Base-by-base conservation (phyloP, 2,888 invertebrate species). In the Heliconius cydno region DNA sequence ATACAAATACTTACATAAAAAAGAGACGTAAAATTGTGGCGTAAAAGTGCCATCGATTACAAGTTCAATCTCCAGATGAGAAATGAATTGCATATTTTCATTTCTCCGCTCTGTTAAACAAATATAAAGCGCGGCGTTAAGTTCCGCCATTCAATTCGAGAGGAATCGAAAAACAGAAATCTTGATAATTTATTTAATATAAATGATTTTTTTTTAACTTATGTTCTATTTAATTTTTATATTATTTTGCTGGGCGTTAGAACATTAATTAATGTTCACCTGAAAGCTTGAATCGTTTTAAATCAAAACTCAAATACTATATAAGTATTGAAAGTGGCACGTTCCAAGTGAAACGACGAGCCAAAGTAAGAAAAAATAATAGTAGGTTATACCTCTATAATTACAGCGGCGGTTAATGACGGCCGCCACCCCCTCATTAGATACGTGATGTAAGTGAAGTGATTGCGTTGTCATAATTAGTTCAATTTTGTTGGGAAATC, bases 391-490 rank as follows among this genome's bases (percentile, higher is more conserved):
- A 30, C 60, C 60, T 34, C 74, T 80, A 66, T 80, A 80, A 82
- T 82, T 78, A 81, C 28, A 41, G 46, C 57, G 71, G 76, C 76
- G 66, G 46, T 57, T 80, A 75, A 78, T 75, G 72, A 79, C 74
- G 79, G 74, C 30, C 7, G 73, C 38, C 73, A 73, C 67, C 77
- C 74, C 28, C 72, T 79, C 25, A 80, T 82, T 80, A 82, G 65
- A 60, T 68, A 75, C 76, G 71, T 76, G 67, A 60, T 41, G 74
- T 34, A 76, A 77, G 52, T 57, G 68, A 67, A n/a, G 74, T 70
- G 73, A 73, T 73, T 60, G 60, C 68, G 77, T 79, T 79, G 60
- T 34, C 63, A 30, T 75, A 67, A 75, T 79, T 41, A 79, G 57
- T 52, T 46, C 67, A 79, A 75, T 75, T 63, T 60, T 46, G 22